Base-by-base conservation (phyloP, 1,140 invertebrate genomes). In the Drosophila guanche region DNA sequence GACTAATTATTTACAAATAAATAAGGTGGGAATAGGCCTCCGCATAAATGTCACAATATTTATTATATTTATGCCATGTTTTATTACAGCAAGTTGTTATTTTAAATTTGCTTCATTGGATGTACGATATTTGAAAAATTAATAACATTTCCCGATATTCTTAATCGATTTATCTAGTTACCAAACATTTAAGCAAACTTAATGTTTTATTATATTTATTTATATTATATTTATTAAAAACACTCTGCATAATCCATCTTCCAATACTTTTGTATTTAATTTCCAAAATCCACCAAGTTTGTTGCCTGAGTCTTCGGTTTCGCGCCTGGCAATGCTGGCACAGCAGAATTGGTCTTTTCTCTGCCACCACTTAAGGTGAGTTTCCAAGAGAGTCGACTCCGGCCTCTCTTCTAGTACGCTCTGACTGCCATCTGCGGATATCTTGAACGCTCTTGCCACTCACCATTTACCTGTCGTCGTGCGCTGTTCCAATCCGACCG, bases 381-480 rank as follows among this genome's bases (percentile, higher is more conserved):
- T 40, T 33, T 40, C 40, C 27, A 76, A 76, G 66, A 72, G 71
- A 56, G 48, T 8, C 1, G 10, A 0, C 4, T 7, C 16, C 8
- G 2, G 16, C 25, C 7, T 10, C 60, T 59, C 74, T 54, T 56
- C 51, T 6, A 6, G 25, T 41, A 27, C 4, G 45, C 4, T 27
- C 29, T 27, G 8, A 3, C 1, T 23, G 43, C 22, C 16, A 45
- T 43, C 41, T 8, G 4, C 37, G 23, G 14, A 12, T 42, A 50
- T 54, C 41, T 72, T 60, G 16, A 10, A 6, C 16, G 59, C 29
- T 29, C 29, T 20, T 20, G 6, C 37, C 33, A 25, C 57, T 88
- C 83, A 86, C 83, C 69, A 81, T 88, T 86, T 86, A 88, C 68
- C 81, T 86, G 81, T 86, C 67, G 77, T 62, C 83, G 74, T 57